These are phyloP conservation scores for Calliopum simillimum DNA, from an alignment of 2,888 invertebrate genomes.

Conservation along the genomic window DNA sequence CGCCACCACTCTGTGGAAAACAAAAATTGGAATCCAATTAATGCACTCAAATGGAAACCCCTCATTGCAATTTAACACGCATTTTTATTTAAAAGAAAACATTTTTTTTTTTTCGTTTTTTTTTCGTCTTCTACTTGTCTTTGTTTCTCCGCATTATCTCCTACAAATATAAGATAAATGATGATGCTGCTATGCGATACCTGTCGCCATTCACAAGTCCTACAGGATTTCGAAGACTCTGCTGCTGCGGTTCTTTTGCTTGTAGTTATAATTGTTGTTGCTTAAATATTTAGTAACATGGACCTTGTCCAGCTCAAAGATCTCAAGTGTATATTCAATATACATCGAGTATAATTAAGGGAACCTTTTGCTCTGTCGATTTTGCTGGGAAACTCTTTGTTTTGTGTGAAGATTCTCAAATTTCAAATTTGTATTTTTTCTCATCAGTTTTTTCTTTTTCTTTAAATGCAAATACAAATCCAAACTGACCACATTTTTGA, in stretches of 20 bases:
- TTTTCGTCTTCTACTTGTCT: no score
- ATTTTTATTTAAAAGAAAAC: constrained; percentile 20
- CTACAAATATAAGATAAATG: background rate
- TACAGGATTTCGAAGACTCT: background rate
- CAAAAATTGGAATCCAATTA: constrained; percentile 47
- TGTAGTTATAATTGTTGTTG: background rate
- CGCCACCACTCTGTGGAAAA: background rate
- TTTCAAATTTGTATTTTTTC: background rate
- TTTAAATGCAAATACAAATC: background rate
- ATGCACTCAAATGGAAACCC: constrained; percentile 30
- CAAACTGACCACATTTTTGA: background rate
- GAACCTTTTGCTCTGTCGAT: background rate
- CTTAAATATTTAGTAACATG: background rate
- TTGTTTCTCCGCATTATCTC: no score
- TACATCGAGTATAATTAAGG: no score
- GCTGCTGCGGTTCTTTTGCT: background rate
- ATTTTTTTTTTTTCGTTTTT: no score
- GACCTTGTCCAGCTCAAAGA: background rate
- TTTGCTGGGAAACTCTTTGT: background rate
- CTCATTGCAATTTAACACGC: constrained; percentile 51
- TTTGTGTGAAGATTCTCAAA: constrained; percentile 7
- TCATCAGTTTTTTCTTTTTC: background rate
- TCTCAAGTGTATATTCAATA: no score
- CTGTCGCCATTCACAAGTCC: background rate
- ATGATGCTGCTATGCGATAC: background rate